These are phyloP conservation scores for Puma concolor DNA, from an alignment of 2,113 vertebrate genomes.

Conservation along the genomic window DNA sequence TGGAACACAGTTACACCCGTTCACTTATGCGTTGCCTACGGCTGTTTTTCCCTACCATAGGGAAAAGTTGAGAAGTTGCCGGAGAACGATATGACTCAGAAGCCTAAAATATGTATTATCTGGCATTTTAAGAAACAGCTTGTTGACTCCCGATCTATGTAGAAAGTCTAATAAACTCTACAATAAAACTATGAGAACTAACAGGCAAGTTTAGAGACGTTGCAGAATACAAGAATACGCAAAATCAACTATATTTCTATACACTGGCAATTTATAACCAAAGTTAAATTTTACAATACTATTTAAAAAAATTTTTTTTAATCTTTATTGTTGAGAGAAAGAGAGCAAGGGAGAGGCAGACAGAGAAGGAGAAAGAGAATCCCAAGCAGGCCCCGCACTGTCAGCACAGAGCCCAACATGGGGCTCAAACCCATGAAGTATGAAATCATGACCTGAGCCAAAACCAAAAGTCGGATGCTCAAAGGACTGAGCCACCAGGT, in stretches of 20 bases:
- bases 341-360: too few relatives aligned
- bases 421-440: too few relatives aligned
- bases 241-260: background rate
- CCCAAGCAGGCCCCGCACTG: too few relatives aligned
- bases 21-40: too few relatives aligned
- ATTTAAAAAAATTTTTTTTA: background rate
- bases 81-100: background rate
- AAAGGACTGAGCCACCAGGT: too few relatives aligned
- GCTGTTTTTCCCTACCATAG: background rate
- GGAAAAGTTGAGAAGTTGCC: background rate
- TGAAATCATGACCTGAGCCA: too few relatives aligned
- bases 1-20: background rate
- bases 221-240: background rate
- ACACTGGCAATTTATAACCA: background rate
- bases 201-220: background rate
- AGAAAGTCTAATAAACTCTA: background rate
- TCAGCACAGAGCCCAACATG: too few relatives aligned
- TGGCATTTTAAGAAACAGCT: background rate
- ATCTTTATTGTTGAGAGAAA: too few relatives aligned
- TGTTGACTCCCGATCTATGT: background rate
- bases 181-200: background rate
- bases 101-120: background rate
- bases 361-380: too few relatives aligned
- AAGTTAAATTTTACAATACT: background rate
- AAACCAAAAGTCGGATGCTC: too few relatives aligned